Base-by-base conservation (phyloP, 2,113 vertebrate species). In the Eulemur macaco region DNA sequence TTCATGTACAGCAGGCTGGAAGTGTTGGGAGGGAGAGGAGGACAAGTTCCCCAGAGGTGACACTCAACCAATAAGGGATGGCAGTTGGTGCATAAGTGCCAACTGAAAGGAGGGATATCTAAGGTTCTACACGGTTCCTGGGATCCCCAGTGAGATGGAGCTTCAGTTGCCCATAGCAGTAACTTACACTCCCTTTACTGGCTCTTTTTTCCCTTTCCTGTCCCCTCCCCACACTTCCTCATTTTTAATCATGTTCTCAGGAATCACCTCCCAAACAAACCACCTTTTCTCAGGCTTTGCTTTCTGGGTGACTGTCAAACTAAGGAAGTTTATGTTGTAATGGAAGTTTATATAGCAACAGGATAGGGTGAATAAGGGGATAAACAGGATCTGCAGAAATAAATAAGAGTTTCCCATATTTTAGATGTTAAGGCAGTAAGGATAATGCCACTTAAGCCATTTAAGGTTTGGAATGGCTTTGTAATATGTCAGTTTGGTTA, bases 291-390 rank as follows among this genome's bases (percentile, higher is more conserved):
- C 29, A 37, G 39, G 8, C 34, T 88, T n/a, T 88, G 37, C 23
- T 88, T 73, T 91, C 58, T 64, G 58, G 39, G n/a, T 31, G 6
- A 64, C 10, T 47, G 34, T 47, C 39, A 66, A 39, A 81, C n/a
- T 91, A 69, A 93, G 63, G 17, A 60, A 60, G 11, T 58, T 34
- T 68, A 27, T 81, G 42, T 54, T 93, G 66, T 18, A 74, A 42
- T 81, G 4, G 34, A 11, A 39, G 6, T 54, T 95, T 27, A 66
- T 76, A 7, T 50, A 81, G 50, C 50, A 77, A 34, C 37, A 20
- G 27, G 42, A 27, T 25, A 45, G 20, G 27, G 17, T 12, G 25
- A 29, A 34, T 54, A 52, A 39, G 20, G 20, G 13, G 15, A 25
- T 73, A 50, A 83, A 58, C 23, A 20, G 58, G 25, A 54, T 66